Base-by-base conservation (phyloP, 1,140 invertebrate species). In the Lithobius niger region DNA sequence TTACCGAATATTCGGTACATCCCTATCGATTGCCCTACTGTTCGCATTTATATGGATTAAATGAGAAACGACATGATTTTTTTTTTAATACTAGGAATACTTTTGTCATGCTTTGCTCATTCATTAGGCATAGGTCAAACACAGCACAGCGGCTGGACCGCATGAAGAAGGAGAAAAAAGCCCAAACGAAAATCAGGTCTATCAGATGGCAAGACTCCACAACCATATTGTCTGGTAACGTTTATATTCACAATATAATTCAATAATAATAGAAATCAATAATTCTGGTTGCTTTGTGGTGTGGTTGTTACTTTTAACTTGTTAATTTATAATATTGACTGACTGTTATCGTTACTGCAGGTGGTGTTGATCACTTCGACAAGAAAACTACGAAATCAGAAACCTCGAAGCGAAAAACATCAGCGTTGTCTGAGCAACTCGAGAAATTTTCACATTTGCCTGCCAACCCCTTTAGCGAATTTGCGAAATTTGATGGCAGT, bases 401-500 rank as follows among this genome's bases (percentile, higher is more conserved):
- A 36, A 36, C 10, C 31, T 10, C 6, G 43, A 45, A 45, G 19
- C 6, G 16, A 45, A 59, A 62, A 56, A 22, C 21, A 19, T 73
- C 86, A 21, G 66, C 79, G 27, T 70, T 93, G 25, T 72, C 82
- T 3, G 77, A 84, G 62, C 80, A 85, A 60, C 69, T 95, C 26
- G 77, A 83, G 61, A 82, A 82, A 59, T 84, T 77, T 63, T 82
- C 83, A 0, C 76, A 80, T 65, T 65, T 84, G 51, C 82, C 84
- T 22, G 76, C 82, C 62, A 91, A 91, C 74, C 85, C 88, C 22
- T 95, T 88, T 70, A 77, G 84, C 48, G 83, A 90, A 65, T 97
- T 84, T 76, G 84, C 88, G 15, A 88, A 83, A 69, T 95, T 87
- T 71, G 91, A 97, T 78, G 91, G 90, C 57, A 84, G 78, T 64